Conservation (phyloP, 1,140 invertebrate genomes). For the Parasteatoda tepidariorum region DNA sequence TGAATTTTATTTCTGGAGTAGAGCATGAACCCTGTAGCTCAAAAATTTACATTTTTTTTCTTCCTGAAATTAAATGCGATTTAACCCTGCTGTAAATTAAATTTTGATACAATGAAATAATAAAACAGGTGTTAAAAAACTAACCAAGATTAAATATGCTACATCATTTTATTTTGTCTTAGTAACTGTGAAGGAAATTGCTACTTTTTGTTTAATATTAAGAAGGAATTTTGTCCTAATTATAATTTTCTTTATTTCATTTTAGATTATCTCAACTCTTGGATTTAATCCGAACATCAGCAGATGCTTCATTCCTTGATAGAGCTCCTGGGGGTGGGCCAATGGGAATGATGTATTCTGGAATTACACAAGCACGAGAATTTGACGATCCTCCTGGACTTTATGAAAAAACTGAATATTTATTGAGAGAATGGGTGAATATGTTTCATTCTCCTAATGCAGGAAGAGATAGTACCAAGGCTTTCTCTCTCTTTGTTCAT, state of each 20-base stretch:
- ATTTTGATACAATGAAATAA: too few relatives aligned
- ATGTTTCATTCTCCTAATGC: conserved; percentile 85
- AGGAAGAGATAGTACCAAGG: conserved; percentile 88
- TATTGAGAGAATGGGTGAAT: conserved; percentile 94
- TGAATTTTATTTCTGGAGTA: too few relatives aligned
- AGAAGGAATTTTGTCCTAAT: too few relatives aligned
- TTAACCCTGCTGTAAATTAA: too few relatives aligned
- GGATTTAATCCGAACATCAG: conserved; percentile 79
- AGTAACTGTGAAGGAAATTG: too few relatives aligned
- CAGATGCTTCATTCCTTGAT: conserved; percentile 74
- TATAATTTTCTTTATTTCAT: not conserved
- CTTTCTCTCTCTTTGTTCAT: conserved; percentile 94
- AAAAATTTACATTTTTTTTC: too few relatives aligned
- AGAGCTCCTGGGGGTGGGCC: conserved; percentile 77
- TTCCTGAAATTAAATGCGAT: too few relatives aligned
- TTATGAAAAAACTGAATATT: conserved; percentile 93
- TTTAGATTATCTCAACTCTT: conserved; percentile 77
- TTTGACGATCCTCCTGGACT: conserved; percentile 94
- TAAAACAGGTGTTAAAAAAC: too few relatives aligned
- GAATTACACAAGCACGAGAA: conserved; percentile 85
- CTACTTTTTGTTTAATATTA: too few relatives aligned
- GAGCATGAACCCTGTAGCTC: too few relatives aligned
- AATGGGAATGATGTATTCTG: conserved; percentile 91
- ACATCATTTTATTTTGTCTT: too few relatives aligned
- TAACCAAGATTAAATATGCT: too few relatives aligned